A percentile compares a stretch with the other conserved stretches of the same genome.
Evolutionary conservation across 1,140 invertebrate species (phyloP).

Genomic region (Planococcus citri): DNA sequence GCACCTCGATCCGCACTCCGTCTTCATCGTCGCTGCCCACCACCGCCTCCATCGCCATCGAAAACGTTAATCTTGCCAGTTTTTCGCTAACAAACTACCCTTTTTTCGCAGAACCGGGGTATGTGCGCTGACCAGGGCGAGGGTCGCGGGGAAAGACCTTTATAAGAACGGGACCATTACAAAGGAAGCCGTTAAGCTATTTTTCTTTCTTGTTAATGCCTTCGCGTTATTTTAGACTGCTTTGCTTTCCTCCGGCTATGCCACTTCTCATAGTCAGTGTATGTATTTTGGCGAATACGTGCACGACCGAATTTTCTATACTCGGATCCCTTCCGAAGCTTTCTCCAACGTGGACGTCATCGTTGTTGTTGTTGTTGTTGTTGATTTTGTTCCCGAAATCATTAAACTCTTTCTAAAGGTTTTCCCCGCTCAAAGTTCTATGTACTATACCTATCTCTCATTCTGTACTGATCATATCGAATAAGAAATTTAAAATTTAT

Average conservation of each 20-base stretch:
- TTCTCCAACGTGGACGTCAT: no score
- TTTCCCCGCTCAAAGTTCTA: no score
- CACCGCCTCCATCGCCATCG: no score
- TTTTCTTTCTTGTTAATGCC: slow-evolving; percentile 19
- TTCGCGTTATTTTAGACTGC: neutral
- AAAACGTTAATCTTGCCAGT: slow-evolving; percentile 20
- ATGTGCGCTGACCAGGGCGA: neutral
- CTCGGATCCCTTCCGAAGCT: neutral
- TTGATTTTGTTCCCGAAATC: no score
- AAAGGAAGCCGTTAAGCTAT: slow-evolving; percentile 19
- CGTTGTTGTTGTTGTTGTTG: no score
- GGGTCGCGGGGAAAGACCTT: neutral
- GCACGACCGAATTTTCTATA: neutral
- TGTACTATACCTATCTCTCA: no score
- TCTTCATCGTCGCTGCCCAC: no score
- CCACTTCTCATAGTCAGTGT: neutral
- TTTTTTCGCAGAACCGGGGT: neutral
- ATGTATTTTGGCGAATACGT: neutral
- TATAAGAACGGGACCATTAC: slow-evolving; percentile 16
- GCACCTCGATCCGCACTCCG: no score
- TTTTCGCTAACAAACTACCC: slow-evolving; percentile 15
- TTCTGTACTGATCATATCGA: no score
- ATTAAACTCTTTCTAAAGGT: no score
- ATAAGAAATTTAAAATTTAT: no score
- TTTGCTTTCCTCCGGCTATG: neutral